Base-by-base conservation (phyloP, 2,888 invertebrate genomes). In the Cryptus armator region DNA sequence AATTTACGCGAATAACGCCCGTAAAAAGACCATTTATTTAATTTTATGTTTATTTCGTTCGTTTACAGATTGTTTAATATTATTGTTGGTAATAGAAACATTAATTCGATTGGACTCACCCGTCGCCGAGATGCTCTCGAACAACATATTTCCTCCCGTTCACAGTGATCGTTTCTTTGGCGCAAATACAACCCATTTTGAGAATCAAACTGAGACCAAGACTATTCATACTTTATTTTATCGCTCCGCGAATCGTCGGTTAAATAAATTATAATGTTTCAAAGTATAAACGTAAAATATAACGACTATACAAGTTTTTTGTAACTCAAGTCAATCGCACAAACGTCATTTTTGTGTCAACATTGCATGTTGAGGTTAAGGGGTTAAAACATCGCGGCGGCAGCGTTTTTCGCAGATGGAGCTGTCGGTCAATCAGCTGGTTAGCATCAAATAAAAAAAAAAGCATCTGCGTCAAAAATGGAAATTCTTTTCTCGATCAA, bases 121-220 rank as follows among this genome's bases (percentile, higher is more conserved):
- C 97, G 94, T 97, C 96, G 72, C 97, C 97, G 67, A 98, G 94
- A 89, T 96, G 95, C 90, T 97, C 97, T 77, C 95, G 94, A 9
- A 97, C 94, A 71, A 94, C 95, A 91, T 97, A 97, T 91, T 96
- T 96, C 84, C 95, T 95, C 48, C 96, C 96, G 92, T 97, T 97
- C 72, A 98, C 95, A 76, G 94, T 94, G 43, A 98, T 93, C 7
- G 95, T 95, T 94, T 97, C 97, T 90, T 96, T 96, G 46, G 96
- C 95, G 94, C 97, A 97, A 62, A 97, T 95, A 92, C 98, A 98
- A 46, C 97, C 97, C 95, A 96, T 96, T 94, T 96, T 96, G 89
- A 96, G 94, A 89, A 97, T 96, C 87, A 96, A 94, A 91, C 96
- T 96, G 93, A 96, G 95, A 83, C 96, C 97, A 89, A 97, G 92